Percentiles rank a stretch among this genome's conserved stretches.
Evolutionary conservation across 1,140 invertebrate species (phyloP).

Genomic region (Trypoxylus dichotomus): DNA sequence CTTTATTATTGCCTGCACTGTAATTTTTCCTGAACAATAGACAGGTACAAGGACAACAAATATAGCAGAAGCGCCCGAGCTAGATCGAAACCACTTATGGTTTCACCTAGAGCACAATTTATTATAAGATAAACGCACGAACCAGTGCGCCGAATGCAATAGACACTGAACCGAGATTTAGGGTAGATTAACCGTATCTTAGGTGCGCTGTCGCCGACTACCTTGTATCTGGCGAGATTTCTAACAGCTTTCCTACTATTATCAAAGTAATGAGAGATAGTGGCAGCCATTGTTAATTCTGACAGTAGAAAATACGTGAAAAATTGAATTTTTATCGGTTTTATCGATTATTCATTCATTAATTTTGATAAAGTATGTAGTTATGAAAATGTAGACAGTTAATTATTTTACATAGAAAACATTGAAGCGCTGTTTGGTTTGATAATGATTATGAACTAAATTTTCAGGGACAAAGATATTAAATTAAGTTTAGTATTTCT

Average conservation of each 20-base stretch:
- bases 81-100: background rate
- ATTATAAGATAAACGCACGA: background rate
- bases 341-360: background rate
- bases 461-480: too few species aligned
- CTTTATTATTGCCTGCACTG: too few species aligned
- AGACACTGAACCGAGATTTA: background rate
- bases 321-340: too few species aligned
- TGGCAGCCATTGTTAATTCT: too few species aligned
- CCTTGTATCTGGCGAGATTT: background rate
- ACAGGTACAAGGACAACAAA: background rate
- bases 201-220: background rate
- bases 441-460: too few species aligned
- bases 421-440: too few species aligned
- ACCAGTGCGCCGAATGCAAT: background rate
- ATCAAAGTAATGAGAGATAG: background rate
- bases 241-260: background rate
- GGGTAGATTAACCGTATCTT: constrained; percentile 2
- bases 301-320: too few species aligned
- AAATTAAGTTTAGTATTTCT: too few species aligned
- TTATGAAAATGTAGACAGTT: too few species aligned
- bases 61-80: background rate
- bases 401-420: too few species aligned
- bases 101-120: background rate
- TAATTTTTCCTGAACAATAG: background rate
- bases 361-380: background rate